A percentile compares a stretch with the other conserved stretches of the same genome.
Conservation (phyloP, 2,888 invertebrate genomes). For the Eupithecia centaureata region DNA sequence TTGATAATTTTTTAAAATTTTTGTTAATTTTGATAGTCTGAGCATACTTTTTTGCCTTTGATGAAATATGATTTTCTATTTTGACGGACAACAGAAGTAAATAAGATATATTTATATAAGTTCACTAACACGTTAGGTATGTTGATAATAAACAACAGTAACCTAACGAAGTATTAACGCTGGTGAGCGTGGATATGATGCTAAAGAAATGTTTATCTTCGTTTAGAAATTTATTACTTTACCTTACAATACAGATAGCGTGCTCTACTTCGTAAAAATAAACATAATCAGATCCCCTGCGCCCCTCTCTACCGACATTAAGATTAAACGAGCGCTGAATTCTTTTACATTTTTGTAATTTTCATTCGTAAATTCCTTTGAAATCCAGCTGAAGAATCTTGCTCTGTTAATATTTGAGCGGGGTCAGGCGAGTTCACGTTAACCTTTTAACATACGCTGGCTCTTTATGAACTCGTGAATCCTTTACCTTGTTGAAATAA, state of each 20-base stretch:
- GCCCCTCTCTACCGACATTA: neutral
- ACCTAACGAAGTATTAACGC: neutral
- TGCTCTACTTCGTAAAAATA: neutral
- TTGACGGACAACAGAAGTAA: neutral
- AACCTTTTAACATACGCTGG: neutral
- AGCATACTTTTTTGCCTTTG: no score
- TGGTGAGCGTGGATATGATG: neutral
- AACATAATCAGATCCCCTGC: neutral
- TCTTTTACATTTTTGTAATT: neutral
- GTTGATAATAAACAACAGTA: no score
- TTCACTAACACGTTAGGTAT: no score
- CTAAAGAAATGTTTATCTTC: neutral
- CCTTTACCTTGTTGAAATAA: slow-evolving; percentile 1
- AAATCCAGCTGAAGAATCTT: slow-evolving; percentile 5
- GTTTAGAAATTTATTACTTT: neutral
- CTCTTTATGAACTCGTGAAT: neutral
- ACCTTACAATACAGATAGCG: neutral
- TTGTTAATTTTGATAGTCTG: no score
- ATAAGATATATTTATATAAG: no score
- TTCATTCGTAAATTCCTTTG: neutral
- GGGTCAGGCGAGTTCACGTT: neutral
- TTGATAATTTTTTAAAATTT: no score
- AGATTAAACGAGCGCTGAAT: neutral
- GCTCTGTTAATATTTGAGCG: neutral
- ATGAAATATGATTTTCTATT: neutral